Evolutionary conservation across 2,888 invertebrate species (phyloP).

Genomic region (Conistra vaccinii): DNA sequence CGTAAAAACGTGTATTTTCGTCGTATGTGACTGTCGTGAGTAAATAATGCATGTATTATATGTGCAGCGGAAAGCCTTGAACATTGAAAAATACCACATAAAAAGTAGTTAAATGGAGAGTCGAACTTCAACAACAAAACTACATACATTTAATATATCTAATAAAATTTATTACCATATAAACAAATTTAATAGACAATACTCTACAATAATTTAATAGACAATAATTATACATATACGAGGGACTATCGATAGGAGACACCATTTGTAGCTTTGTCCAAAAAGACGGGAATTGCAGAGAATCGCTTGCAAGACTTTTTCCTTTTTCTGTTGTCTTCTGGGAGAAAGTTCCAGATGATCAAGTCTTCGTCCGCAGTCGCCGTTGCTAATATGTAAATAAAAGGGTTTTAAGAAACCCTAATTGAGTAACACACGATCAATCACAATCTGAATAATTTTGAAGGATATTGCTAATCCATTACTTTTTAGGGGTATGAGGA

Average conservation of each 20-base stretch:
- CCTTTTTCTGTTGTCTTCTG: constrained; percentile 77
- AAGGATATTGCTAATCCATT: too few species aligned
- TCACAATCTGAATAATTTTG: too few species aligned
- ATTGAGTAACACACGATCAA: too few species aligned
- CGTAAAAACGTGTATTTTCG: too few species aligned
- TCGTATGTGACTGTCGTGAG: too few species aligned
- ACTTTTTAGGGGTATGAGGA: too few species aligned
- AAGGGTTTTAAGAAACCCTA: too few species aligned
- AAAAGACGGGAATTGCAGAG: constrained; percentile 78
- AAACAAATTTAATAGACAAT: constrained; percentile 49
- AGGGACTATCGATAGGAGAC: constrained; percentile 72
- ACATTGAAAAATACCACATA: too few species aligned
- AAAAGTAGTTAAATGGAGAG: too few species aligned
- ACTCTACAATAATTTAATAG: constrained; percentile 44
- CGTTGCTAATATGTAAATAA: constrained; percentile 72
- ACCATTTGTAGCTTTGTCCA: constrained; percentile 77
- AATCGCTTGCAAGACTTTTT: constrained; percentile 73
- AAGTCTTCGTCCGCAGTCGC: constrained; percentile 87
- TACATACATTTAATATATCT: neutral
- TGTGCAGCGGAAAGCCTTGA: too few species aligned
- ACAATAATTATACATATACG: neutral
- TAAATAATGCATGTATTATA: too few species aligned
- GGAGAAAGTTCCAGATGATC: constrained; percentile 88
- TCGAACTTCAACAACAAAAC: neutral
- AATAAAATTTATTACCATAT: constrained; percentile 62